Percentiles rank a stretch among this genome's conserved stretches.
These are phyloP conservation scores for Xiphophorus maculatus DNA, from an alignment of 2,113 vertebrate genomes.

Conservation along the genomic window DNA sequence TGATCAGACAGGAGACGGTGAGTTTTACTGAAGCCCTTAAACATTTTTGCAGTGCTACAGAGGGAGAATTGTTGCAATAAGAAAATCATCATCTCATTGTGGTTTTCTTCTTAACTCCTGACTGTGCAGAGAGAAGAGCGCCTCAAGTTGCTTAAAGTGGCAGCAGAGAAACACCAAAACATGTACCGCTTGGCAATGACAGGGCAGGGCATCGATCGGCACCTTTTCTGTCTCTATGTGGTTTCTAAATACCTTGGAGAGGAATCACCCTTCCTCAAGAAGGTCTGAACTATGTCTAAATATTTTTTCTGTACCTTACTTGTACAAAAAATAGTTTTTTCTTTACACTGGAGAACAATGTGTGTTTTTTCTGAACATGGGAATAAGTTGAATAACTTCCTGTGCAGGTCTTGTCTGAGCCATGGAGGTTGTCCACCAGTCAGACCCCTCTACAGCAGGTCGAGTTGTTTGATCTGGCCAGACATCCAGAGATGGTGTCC, in stretches of 20 bases:
- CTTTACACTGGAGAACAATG: not conserved
- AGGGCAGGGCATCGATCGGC: slow-evolving; percentile 92
- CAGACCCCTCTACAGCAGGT: slow-evolving; percentile 93
- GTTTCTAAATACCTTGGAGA: slow-evolving; percentile 96
- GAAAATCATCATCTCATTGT: not conserved
- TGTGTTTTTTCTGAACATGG: not conserved
- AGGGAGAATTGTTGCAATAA: not conserved
- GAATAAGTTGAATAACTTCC: not conserved
- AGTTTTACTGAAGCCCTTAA: slow-evolving; percentile 25
- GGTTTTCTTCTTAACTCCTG: not conserved
- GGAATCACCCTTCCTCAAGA: slow-evolving; percentile 94
- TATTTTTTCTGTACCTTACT: not conserved
- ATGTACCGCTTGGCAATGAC: slow-evolving; percentile 94
- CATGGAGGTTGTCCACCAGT: slow-evolving; percentile 96
- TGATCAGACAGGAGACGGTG: slow-evolving; percentile 87
- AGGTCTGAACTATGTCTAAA: slow-evolving; percentile 74
- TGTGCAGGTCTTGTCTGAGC: slow-evolving; percentile 91
- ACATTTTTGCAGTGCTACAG: not conserved
- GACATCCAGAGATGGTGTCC: slow-evolving; percentile 85
- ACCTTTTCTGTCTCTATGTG: slow-evolving; percentile 97
- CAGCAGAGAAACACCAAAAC: slow-evolving; percentile 88
- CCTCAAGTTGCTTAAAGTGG: slow-evolving; percentile 79
- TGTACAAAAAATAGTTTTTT: not conserved
- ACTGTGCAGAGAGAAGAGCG: slow-evolving; percentile 81
- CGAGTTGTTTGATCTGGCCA: slow-evolving; percentile 87